Conservation (phyloP, 2,888 invertebrate species). For the Callinectes sapidus region DNA sequence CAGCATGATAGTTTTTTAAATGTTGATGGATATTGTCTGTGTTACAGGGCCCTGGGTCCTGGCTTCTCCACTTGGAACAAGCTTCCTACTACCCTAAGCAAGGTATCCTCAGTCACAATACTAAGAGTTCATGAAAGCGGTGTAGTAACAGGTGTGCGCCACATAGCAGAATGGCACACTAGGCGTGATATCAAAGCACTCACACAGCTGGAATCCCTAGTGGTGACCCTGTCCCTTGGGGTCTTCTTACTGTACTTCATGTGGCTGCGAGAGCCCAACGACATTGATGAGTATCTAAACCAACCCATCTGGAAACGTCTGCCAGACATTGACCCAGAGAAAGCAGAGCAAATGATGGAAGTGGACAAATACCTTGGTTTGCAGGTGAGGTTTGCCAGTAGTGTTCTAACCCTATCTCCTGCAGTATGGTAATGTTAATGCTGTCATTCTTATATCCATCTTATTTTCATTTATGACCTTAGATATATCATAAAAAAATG, state of each 20-base stretch:
- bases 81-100: background rate
- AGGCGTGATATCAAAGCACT: background rate
- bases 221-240: constrained; percentile 44
- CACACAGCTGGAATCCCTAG: background rate
- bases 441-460: background rate
- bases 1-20: background rate
- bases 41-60: constrained; percentile 46
- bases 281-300: constrained; percentile 57
- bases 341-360: constrained; percentile 59
- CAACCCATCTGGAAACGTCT: constrained; percentile 59
- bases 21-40: constrained; percentile 49
- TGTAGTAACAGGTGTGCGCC: background rate
- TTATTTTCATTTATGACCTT: background rate
- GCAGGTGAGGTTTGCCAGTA: constrained; percentile 38
- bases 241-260: constrained; percentile 55
- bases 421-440: no score
- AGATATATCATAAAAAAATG: background rate
- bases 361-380: constrained; percentile 52
- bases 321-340: constrained; percentile 66
- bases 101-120: background rate
- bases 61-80: background rate
- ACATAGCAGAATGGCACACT: constrained; percentile 39
- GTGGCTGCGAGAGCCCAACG: constrained; percentile 55
- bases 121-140: background rate
- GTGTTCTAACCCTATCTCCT: background rate